phyloP scores from a whole-genome alignment of 2,113 vertebrate genomes.

The Podarcis muralis region DNA sequence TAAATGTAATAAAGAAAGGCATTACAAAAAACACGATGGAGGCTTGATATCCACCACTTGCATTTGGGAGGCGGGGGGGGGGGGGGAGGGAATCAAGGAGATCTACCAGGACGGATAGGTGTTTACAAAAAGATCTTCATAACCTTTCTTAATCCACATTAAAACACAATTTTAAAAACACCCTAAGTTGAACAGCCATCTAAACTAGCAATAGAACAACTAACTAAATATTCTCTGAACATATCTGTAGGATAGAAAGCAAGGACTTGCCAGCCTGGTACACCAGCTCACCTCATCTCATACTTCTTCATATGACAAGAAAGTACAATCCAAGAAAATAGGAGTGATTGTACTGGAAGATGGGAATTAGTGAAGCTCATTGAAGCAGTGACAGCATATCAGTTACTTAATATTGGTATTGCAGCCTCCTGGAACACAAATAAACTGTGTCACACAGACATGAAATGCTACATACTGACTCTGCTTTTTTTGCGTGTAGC shows the following conservation, averaged over 20 bases:
- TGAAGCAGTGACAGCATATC: neutral
- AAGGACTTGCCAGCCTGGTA: too few species aligned
- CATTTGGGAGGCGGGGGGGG: neutral
- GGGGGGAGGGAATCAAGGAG: neutral
- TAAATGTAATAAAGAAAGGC: neutral
- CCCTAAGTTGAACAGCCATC: neutral
- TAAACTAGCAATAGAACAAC: neutral
- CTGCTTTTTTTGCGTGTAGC: neutral
- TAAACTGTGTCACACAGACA: neutral
- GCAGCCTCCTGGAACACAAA: neutral
- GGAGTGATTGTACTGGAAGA: neutral
- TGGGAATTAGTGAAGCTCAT: constrained; percentile 1
- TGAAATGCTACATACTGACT: neutral
- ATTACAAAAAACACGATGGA: neutral
- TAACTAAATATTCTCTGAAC: neutral
- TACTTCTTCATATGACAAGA: neutral
- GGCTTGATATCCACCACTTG: neutral
- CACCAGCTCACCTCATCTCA: neutral
- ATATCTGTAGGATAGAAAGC: neutral
- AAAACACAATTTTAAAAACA: neutral
- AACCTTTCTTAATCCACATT: neutral
- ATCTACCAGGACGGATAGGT: neutral
- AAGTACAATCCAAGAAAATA: neutral
- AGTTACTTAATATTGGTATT: neutral
- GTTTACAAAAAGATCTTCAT: neutral